Percentiles rank a stretch among this genome's conserved stretches.
These are phyloP conservation scores for Chunga burmeisteri DNA, from an alignment of 2,113 vertebrate species.

Conservation along the genomic window DNA sequence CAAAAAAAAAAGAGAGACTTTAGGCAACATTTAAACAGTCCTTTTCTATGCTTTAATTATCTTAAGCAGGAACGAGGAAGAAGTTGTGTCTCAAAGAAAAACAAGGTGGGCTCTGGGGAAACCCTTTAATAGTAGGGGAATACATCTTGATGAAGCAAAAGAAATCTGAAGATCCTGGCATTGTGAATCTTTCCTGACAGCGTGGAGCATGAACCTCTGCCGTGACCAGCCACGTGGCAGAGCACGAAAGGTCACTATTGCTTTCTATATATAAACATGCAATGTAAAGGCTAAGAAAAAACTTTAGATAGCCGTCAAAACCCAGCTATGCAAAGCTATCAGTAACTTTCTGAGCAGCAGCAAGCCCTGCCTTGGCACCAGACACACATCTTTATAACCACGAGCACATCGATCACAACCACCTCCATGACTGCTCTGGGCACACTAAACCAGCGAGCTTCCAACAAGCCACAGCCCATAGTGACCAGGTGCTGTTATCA, in stretches of 20 bases:
- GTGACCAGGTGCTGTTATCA: not conserved
- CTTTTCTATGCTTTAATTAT: not conserved
- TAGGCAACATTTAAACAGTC: not conserved
- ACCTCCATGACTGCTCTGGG: not conserved
- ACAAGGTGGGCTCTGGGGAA: too few species aligned
- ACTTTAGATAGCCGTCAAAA: fast-evolving
- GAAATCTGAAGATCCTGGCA: not conserved
- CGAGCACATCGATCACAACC: fast-evolving
- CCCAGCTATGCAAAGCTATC: not conserved
- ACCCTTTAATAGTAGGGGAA: not conserved
- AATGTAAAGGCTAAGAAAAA: not conserved
- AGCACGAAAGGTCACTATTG: not conserved
- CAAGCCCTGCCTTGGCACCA: not conserved
- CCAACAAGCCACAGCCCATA: not conserved
- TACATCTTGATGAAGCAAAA: too few species aligned
- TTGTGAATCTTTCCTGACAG: not conserved
- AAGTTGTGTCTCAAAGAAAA: not conserved
- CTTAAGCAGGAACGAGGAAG: not conserved
- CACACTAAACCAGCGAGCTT: not conserved
- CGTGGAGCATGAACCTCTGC: fast-evolving
- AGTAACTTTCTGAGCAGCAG: not conserved
- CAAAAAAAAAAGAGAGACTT: not conserved
- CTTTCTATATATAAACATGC: not conserved
- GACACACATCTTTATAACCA: not conserved
- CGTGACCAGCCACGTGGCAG: not conserved